These are phyloP conservation scores for Drosophila conformis DNA, from an alignment of 2,888 invertebrate genomes.

Conservation along the genomic window DNA sequence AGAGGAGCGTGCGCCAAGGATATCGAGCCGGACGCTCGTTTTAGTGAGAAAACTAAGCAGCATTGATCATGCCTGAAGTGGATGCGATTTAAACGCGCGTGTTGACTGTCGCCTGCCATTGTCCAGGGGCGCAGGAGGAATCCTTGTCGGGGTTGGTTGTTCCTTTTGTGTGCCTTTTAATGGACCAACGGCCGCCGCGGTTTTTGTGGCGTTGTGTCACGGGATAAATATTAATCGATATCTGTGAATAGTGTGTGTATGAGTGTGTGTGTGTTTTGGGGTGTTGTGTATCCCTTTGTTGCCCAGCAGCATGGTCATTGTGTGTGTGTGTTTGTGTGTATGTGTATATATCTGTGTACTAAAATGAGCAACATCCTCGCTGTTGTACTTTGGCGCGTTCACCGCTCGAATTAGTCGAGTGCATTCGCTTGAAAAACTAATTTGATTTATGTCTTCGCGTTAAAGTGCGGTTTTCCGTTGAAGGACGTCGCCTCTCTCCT, in stretches of 20 bases:
- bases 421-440: conserved; percentile 80
- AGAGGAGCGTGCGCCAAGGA: conserved; percentile 63
- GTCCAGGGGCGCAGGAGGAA: conserved; percentile 31
- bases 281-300: conserved; percentile 53
- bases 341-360: conserved; percentile 22
- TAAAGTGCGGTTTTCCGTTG: conserved; percentile 62
- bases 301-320: conserved; percentile 26
- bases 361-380: conserved; percentile 65
- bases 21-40: conserved; percentile 31
- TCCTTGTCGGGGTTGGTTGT: conserved; percentile 49
- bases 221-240: conserved; percentile 75
- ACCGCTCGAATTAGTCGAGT: conserved; percentile 75
- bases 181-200: conserved; percentile 67
- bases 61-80: conserved; percentile 62
- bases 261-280: conserved; percentile 19
- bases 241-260: conserved; percentile 29
- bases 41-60: conserved; percentile 57
- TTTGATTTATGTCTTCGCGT: conserved; percentile 81
- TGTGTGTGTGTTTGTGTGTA: conserved; percentile 20
- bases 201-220: conserved; percentile 72
- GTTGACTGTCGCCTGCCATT: conserved; percentile 56
- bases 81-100: conserved; percentile 44
- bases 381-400: conserved; percentile 49
- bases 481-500: conserved; percentile 28
- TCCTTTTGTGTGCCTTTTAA: conserved; percentile 62